phyloP scores from a whole-genome alignment of 2,888 invertebrate species.

The Clusia tigrina region DNA sequence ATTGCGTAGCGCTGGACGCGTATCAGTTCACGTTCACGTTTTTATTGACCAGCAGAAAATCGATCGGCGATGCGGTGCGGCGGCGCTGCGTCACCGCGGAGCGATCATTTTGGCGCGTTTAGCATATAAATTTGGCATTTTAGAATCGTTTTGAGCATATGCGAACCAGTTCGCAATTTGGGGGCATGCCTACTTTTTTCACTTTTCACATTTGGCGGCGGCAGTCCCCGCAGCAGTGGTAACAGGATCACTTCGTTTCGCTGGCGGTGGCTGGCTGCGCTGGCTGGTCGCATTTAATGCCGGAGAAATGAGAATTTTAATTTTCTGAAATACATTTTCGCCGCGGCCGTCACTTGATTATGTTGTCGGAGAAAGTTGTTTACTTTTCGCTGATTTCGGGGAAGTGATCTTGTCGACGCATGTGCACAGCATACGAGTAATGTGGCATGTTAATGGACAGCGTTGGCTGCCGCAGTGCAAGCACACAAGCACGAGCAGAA shows the following conservation, averaged over 20 bases:
- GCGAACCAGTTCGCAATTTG: constrained; percentile 26
- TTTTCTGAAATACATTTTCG: constrained; percentile 17
- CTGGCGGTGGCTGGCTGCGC: not conserved
- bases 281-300: constrained; percentile 5
- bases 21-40: constrained; percentile 41
- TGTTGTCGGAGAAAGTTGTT: constrained; percentile 41
- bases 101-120: constrained; percentile 17
- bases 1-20: constrained; percentile 5
- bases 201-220: not conserved
- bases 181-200: constrained; percentile 12
- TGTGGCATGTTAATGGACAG: constrained; percentile 13
- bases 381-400: constrained; percentile 22
- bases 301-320: constrained; percentile 19
- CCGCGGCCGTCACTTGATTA: constrained; percentile 25
- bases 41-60: constrained; percentile 35
- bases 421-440: not conserved
- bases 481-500: no score
- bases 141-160: constrained; percentile 22
- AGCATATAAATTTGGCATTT: constrained; percentile 34
- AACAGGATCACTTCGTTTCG: not conserved
- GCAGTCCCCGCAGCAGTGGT: not conserved
- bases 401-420: not conserved
- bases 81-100: constrained; percentile 7
- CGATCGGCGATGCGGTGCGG: constrained; percentile 14
- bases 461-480: not conserved